Evolutionary conservation across 2,797 vertebrate species (phyloP).

Genomic region (Champsocephalus gunnari): DNA sequence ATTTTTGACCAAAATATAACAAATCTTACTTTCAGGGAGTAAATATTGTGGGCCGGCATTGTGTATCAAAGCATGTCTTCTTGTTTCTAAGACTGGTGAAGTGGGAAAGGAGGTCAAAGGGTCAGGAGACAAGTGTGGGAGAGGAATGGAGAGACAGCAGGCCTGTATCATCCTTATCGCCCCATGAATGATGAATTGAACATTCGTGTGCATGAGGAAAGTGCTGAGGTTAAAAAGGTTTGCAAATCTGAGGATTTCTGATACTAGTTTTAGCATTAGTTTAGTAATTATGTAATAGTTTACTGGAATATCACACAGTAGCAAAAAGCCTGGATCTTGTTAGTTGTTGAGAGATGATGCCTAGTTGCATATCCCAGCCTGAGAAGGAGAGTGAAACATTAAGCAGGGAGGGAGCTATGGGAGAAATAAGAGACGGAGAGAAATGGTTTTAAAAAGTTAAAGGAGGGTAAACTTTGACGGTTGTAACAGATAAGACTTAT

Average conservation of each 20-base stretch:
- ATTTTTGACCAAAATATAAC: not conserved
- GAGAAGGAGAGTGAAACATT: slow-evolving; percentile 9
- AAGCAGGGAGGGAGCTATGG: not conserved
- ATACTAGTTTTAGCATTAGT: not conserved
- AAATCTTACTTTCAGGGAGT: not conserved
- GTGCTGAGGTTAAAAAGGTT: slow-evolving; percentile 22
- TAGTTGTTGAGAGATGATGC: not conserved
- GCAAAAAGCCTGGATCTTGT: not conserved
- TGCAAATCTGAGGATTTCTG: not conserved
- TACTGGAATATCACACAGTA: not conserved
- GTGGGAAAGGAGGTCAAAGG: slow-evolving; percentile 43
- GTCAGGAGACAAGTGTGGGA: slow-evolving; percentile 49
- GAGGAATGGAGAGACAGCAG: slow-evolving; percentile 45
- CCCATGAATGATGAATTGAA: slow-evolving; percentile 37
- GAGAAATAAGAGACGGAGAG: not conserved
- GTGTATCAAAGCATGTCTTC: slow-evolving; percentile 2
- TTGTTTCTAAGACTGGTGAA: slow-evolving; percentile 21
- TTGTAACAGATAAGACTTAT: slow-evolving; percentile 33
- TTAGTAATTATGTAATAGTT: not conserved
- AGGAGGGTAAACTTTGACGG: slow-evolving; percentile 7
- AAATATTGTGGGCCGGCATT: not conserved
- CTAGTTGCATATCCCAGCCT: not conserved
- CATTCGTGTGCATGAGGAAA: slow-evolving; percentile 20
- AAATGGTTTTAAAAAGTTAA: slow-evolving; percentile 4
- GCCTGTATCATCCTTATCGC: slow-evolving; percentile 61